Evolutionary conservation across 2,888 invertebrate genomes (phyloP), one percentile per base, ranked within the genome.

Genomic region (Microplitis deprimator): DNA sequence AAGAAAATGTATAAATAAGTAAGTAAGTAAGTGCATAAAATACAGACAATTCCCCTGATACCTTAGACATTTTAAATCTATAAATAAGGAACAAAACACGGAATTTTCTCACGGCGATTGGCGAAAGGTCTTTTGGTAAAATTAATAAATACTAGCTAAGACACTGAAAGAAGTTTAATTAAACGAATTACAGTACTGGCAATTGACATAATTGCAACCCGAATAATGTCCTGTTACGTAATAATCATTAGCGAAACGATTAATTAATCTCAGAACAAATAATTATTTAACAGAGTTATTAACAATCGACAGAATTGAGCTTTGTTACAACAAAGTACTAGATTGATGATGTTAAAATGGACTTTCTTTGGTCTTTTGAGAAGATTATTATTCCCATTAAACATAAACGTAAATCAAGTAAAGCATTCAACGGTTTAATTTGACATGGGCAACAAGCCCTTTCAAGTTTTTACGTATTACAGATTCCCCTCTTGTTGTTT

Each of bases 391-490:
- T 29, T 71, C 20, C 71, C 17, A 61, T 65, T 76, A 72, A 50
- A 50, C 6, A 50, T 8, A 50, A 50, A 50, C 50, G 13, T 67
- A 76, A 72, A 40, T 50, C 17, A 17, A 29, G n/a, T 61, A 8
- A 40, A 60, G 10, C 20, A 59, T 62, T 40, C 40, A n/a, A 70
- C 50, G 29, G 59, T 59, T 13, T 69, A 40, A 40, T 59, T 69
- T 60, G 76, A 65, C 75, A 76, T 72, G 71, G 67, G 67, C 76
- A 76, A 76, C 76, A 68, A 76, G 76, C 72, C 60, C 76, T 60
- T 39, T 71, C 67, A 20, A 20, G 16, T 41, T 20, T 20, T 29
- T 16, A 38, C 59, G 40, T n/a, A 20, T 61, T 17, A 5, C 13
- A 17, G 1, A 29, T 10, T 70, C 13, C 20, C 59, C 39, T 39